Percentiles rank a stretch among this genome's conserved stretches.
These are phyloP conservation scores for Sphenodon punctatus DNA, from an alignment of 2,797 vertebrate species.

Conservation along the genomic window DNA sequence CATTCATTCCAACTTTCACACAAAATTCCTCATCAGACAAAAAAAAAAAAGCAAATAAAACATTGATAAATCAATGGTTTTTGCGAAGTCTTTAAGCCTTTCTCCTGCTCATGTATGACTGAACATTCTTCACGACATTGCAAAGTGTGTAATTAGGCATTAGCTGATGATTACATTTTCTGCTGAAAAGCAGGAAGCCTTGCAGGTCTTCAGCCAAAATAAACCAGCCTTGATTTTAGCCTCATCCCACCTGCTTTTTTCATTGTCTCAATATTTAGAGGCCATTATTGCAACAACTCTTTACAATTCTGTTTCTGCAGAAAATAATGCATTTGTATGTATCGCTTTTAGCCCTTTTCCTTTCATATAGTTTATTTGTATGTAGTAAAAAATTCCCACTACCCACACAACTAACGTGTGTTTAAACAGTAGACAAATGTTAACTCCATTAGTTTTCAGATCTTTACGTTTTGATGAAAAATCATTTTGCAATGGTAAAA, in stretches of 20 bases:
- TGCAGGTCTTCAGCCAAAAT: conserved; percentile 83
- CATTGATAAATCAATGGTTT: conserved; percentile 65
- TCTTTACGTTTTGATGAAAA: conserved; percentile 21
- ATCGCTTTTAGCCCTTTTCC: conserved; percentile 80
- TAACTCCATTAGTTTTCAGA: conserved; percentile 15
- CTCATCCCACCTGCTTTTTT: conserved; percentile 75
- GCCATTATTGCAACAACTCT: conserved; percentile 83
- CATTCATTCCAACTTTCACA: conserved; percentile 73
- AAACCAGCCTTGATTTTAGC: conserved; percentile 75
- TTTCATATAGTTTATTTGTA: conserved; percentile 62
- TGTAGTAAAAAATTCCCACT: conserved; percentile 61
- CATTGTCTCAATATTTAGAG: conserved; percentile 65
- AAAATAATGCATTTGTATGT: conserved; percentile 63
- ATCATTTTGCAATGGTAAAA: conserved; percentile 42
- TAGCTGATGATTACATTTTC: conserved; percentile 6
- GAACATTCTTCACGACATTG: conserved; percentile 52
- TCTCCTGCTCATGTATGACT: conserved; percentile 33
- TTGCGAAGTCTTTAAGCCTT: conserved; percentile 60
- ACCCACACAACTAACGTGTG: conserved; percentile 52
- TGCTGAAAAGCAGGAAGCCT: conserved; percentile 55
- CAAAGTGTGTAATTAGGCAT: conserved; percentile 34
- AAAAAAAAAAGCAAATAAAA: conserved; percentile 61
- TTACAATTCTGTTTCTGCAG: conserved; percentile 75
- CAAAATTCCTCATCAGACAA: conserved; percentile 62
- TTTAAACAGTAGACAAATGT: conserved; percentile 64